Conservation (phyloP, 1,140 invertebrate genomes). For the Anoplophora glabripennis region DNA sequence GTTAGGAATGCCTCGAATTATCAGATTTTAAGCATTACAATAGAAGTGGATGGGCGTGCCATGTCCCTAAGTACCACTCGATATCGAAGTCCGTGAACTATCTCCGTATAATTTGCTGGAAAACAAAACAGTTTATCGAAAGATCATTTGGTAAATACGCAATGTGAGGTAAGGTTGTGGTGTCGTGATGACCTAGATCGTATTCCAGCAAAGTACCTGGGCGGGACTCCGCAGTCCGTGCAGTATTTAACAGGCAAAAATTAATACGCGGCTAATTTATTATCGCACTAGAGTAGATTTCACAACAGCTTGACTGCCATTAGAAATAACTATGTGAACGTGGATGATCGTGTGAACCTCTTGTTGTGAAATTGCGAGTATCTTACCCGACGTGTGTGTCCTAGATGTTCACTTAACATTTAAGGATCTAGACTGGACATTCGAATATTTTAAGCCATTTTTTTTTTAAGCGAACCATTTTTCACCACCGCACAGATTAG, state of each 20-base stretch:
- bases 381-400: conserved; percentile 5
- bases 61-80: no score
- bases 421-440: no score
- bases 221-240: conserved; percentile 22
- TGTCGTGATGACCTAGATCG: conserved; percentile 39
- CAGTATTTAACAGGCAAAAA: conserved; percentile 22
- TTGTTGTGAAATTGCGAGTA: conserved; percentile 4
- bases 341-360: conserved; percentile 32
- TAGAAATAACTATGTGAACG: conserved; percentile 19
- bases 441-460: no score
- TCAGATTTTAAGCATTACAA: no score
- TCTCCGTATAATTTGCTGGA: neutral
- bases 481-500: no score
- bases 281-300: conserved; percentile 28
- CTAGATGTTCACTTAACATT: neutral
- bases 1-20: no score
- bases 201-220: conserved; percentile 24
- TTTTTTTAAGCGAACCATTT: no score
- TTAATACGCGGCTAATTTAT: conserved; percentile 35
- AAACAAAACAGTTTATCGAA: conserved; percentile 17
- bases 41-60: no score
- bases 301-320: conserved; percentile 23
- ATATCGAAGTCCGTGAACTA: no score
- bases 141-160: conserved; percentile 15
- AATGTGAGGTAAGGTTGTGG: conserved; percentile 6